These are phyloP conservation scores for Sebastiscus tertius DNA, from an alignment of 2,797 vertebrate genomes.

Conservation along the genomic window DNA sequence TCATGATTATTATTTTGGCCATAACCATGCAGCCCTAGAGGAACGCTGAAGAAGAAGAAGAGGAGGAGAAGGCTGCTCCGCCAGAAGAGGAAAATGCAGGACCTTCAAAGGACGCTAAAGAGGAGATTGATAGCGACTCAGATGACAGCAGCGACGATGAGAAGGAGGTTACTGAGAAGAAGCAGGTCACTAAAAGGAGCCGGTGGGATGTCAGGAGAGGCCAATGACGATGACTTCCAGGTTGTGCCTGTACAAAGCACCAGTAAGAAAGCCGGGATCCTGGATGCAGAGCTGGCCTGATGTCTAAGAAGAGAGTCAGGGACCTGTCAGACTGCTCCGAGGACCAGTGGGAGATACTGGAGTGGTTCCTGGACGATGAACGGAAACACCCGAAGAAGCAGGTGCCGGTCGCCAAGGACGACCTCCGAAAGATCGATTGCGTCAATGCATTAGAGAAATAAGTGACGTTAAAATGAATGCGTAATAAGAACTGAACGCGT, in stretches of 20 bases:
- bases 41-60: conserved; percentile 64
- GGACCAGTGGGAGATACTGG: conserved; percentile 83
- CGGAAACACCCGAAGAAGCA: conserved; percentile 88
- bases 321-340: conserved; percentile 90
- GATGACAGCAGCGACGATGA: conserved; percentile 87
- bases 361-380: conserved; percentile 93
- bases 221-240: conserved; percentile 80
- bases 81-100: conserved; percentile 53
- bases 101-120: conserved; percentile 60
- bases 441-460: too few species aligned
- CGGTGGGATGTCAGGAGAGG: conserved; percentile 10
- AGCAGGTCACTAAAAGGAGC: conserved; percentile 14
- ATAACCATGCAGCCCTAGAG: conserved; percentile 49
- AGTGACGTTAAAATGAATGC: too few species aligned
- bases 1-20: too few species aligned
- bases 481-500: too few species aligned
- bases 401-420: conserved; percentile 82
- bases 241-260: conserved; percentile 91
- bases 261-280: conserved; percentile 86
- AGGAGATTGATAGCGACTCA: conserved; percentile 74
- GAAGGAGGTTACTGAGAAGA: conserved; percentile 80
- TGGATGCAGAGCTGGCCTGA: conserved; percentile 90
- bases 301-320: conserved; percentile 88
- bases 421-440: too few species aligned
- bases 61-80: background rate